Evolutionary conservation across 2,113 vertebrate genomes (phyloP), one percentile per base, ranked within the genome.

Genomic region (Oenanthe oenanthe): DNA sequence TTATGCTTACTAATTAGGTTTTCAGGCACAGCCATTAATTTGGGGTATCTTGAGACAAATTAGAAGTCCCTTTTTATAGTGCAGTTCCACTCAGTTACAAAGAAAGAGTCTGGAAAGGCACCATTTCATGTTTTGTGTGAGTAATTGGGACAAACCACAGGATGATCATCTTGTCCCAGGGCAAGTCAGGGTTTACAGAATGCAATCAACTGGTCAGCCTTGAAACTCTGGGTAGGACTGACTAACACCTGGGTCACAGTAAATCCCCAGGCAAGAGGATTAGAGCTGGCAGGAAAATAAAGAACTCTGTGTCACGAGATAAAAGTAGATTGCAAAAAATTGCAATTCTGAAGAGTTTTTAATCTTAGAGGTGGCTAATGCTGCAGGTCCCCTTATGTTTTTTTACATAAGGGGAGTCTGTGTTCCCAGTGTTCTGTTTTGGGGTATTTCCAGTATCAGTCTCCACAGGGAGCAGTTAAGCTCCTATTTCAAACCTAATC

Each of bases 401-500:
- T 74, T 82, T 61, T 15, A 36, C 43, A 29, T 47, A 58, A 62
- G 54, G 22, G 34, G 56, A 90, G 18, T 76, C 42, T 7, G 1
- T 6, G 20, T 79, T 43, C 62, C 54, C 66, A 45, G 20, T 57
- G 62, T 61, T 71, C 63, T 71, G 12, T 56, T 88, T 71, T 0
- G 4, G 58, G 29, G 32, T 89, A 56, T 95, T 96, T 85, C 82
- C 58, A 83, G 50, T 83, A 74, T 66, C 75, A 63, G 17, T 86
- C 67, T 74, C 65, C 16, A 6, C 0, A 0, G 50, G 38, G 51
- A 88, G 47, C 63, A 70, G 75, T 80, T 93, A 89, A 88, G 50
- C 54, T 94, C 62, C 67, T 79, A 31, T 94, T 90, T 88, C 78
- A 85, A 82, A 70, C 62, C n/a, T 94, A 92, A 88, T 91, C 94